Percentiles rank a stretch among this genome's conserved stretches.
These are phyloP conservation scores for Bimastos eiseni DNA, from an alignment of 2,888 invertebrate species.

Conservation along the genomic window DNA sequence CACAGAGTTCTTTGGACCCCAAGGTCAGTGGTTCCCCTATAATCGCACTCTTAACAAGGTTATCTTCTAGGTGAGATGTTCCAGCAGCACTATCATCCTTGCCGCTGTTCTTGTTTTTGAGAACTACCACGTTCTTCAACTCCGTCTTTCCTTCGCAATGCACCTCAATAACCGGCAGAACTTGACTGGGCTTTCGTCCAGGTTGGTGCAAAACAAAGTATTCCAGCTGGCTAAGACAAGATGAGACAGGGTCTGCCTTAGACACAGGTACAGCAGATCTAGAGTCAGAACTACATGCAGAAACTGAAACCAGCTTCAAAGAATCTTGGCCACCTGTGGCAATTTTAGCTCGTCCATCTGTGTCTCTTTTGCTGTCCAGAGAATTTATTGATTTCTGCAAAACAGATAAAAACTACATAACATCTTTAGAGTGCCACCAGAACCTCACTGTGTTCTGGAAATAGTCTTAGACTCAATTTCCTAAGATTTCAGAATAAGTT, in stretches of 20 bases:
- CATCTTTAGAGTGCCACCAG: not conserved
- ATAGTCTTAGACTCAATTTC: not conserved
- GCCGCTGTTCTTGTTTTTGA: not conserved
- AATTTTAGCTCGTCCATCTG: not conserved
- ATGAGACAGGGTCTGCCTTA: not conserved
- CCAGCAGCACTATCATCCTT: not conserved
- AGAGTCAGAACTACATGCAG: not conserved
- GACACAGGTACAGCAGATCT: slow-evolving; percentile 1
- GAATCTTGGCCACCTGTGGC: not conserved
- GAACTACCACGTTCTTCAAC: not conserved
- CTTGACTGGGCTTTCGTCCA: not conserved
- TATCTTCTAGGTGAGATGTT: not conserved
- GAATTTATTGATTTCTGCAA: not conserved
- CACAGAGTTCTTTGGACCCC: not conserved
- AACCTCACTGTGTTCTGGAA: not conserved
- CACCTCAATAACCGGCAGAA: not conserved
- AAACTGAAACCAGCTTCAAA: not conserved
- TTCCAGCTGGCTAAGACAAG: slow-evolving; percentile 1
- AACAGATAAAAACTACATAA: not conserved
- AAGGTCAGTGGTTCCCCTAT: not conserved
- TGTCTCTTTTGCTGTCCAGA: slow-evolving; percentile 13
- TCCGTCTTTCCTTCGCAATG: not conserved
- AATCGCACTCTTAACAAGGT: not conserved
- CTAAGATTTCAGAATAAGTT: too few species aligned
- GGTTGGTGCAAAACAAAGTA: not conserved